Evolutionary conservation across 2,797 vertebrate genomes (phyloP), one percentile per base, ranked within the genome.

Genomic region (Enteromius argenteus): DNA sequence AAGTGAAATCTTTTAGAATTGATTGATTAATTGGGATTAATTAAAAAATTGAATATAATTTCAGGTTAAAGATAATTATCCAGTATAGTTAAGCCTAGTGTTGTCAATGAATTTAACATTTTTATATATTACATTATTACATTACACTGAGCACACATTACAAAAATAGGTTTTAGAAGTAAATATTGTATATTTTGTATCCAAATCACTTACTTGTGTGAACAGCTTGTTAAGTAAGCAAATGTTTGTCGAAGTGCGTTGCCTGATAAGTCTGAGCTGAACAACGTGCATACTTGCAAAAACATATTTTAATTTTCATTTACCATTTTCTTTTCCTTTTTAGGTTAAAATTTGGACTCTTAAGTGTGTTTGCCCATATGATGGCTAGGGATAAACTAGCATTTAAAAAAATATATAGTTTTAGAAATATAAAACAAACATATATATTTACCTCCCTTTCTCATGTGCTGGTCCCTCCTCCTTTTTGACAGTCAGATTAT

Each of bases 401-500:
- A n/a, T 44, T 13, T 44, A 14, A 15, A 64, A 60, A 78, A 5
- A 23, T 5, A 49, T 51, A 53, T 53, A 53, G 49, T 21, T 11
- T 44, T n/a, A 62, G 11, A 27, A 32, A 64, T 64, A 64, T 79
- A 23, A 64, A 64, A 32, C 13, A 19, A 15, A 35, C 62, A 32
- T 35, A 37, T 14, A 35, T 49, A 58, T 39, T 13, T 32, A 9
- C 27, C 76, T 75, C 14, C 35, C 2, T 62, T 42, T 81, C 53
- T 81, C 68, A 58, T n/a, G 91, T 95, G 95, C 96, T 87, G 88
- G 95, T 95, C 88, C 91, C 90, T 91, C 88, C 90, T 90, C 89
- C 7, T 13, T 35, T 94, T 95, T 95, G 94, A 93, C 94, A 94
- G 93, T 89, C 91, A 91, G 94, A 92, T 77, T 76, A 53, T 39